phyloP scores from a whole-genome alignment of 2,888 invertebrate species.

The Leuctra nigra region DNA sequence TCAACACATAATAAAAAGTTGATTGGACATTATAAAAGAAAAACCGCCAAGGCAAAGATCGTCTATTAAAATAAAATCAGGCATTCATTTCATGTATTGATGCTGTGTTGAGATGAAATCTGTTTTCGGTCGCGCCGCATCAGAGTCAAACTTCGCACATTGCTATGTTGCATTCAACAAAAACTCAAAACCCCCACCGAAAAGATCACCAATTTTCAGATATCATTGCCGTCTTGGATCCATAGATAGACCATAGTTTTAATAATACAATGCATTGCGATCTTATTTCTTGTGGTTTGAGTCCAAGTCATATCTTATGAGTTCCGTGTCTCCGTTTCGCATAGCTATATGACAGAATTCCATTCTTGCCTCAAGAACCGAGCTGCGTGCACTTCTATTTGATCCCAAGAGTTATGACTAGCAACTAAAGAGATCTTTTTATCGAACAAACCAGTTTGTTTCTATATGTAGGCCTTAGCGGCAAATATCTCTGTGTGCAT shows the following conservation, averaged over 20 bases:
- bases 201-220: neutral
- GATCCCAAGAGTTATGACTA: slow-evolving; percentile 8
- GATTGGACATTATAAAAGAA: too few species aligned
- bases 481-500: too few species aligned
- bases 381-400: neutral
- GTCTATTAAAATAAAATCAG: too few species aligned
- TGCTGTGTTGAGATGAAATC: too few species aligned
- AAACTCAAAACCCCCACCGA: too few species aligned
- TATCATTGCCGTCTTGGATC: neutral
- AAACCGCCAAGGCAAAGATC: too few species aligned
- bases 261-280: slow-evolving; percentile 1
- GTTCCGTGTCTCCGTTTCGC: neutral
- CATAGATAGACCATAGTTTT: slow-evolving; percentile 1
- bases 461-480: neutral
- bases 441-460: neutral
- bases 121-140: too few species aligned
- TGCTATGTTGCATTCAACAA: too few species aligned
- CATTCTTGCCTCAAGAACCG: neutral
- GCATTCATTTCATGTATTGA: too few species aligned
- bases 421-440: neutral
- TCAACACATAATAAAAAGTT: too few species aligned
- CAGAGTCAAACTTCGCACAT: too few species aligned
- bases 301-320: neutral
- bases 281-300: neutral
- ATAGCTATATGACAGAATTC: neutral